Percentiles rank a stretch among this genome's conserved stretches.
These are phyloP conservation scores for Stenodema calcarata DNA, from an alignment of 2,888 invertebrate species.

Conservation along the genomic window DNA sequence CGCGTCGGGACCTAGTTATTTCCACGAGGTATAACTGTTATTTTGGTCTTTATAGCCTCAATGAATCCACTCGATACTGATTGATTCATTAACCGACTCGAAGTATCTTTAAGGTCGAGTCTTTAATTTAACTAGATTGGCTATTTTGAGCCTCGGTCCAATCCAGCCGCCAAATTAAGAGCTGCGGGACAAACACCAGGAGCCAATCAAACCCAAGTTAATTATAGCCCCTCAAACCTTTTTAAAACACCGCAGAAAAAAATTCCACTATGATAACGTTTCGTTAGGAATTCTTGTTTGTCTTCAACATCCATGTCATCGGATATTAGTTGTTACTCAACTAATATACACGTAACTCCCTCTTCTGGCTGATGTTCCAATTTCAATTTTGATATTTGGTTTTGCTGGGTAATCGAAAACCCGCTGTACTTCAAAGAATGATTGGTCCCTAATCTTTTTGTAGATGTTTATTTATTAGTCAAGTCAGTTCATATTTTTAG, in stretches of 20 bases:
- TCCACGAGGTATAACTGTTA: conserved; percentile 11
- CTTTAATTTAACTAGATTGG: conserved; percentile 24
- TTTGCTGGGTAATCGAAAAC: background rate
- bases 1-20: conserved; percentile 19
- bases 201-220: background rate
- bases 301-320: background rate
- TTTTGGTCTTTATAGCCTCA: conserved; percentile 13
- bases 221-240: background rate
- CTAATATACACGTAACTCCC: background rate
- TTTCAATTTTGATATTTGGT: background rate
- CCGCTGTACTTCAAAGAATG: background rate
- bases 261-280: background rate
- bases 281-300: background rate
- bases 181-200: conserved; percentile 2
- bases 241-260: background rate
- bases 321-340: background rate
- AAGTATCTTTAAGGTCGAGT: conserved; percentile 7
- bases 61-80: conserved; percentile 6
- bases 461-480: background rate
- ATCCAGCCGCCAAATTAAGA: conserved; percentile 5
- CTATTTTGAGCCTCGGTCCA: background rate
- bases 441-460: background rate
- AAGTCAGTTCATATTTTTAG: too few relatives aligned
- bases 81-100: conserved; percentile 24
- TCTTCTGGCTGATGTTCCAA: background rate